Conservation (phyloP, 2,797 vertebrate genomes). For the Leontocebus nigricollis region DNA sequence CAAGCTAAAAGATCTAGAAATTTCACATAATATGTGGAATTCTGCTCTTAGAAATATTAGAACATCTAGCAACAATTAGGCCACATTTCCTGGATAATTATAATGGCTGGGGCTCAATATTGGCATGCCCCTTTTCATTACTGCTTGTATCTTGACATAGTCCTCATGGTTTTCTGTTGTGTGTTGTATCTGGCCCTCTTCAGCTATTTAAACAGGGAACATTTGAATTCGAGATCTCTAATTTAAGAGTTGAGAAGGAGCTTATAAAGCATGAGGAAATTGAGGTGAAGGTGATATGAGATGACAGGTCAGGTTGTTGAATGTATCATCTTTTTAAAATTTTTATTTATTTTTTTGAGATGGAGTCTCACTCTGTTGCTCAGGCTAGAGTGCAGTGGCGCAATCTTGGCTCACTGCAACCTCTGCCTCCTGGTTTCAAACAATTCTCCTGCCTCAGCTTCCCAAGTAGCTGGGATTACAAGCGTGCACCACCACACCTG, state of each 20-base stretch:
- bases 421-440: too few species aligned
- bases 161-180: background rate
- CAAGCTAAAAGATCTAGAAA: background rate
- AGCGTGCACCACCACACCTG: too few species aligned
- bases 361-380: too few species aligned
- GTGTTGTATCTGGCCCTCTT: background rate
- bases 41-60: slow-evolving; percentile 12
- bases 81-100: background rate
- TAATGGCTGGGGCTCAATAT: background rate
- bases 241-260: background rate
- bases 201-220: background rate
- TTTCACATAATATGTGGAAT: background rate
- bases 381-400: too few species aligned
- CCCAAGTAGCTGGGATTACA: too few species aligned
- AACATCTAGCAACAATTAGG: background rate
- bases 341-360: too few species aligned
- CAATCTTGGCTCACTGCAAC: too few species aligned
- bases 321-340: background rate
- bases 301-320: background rate
- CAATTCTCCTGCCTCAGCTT: too few species aligned
- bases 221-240: background rate
- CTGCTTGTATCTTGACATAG: background rate
- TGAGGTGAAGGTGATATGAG: background rate
- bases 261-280: background rate
- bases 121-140: background rate